Base-by-base conservation (phyloP, 1,140 invertebrate species). In the Lepidurus arcticus region DNA sequence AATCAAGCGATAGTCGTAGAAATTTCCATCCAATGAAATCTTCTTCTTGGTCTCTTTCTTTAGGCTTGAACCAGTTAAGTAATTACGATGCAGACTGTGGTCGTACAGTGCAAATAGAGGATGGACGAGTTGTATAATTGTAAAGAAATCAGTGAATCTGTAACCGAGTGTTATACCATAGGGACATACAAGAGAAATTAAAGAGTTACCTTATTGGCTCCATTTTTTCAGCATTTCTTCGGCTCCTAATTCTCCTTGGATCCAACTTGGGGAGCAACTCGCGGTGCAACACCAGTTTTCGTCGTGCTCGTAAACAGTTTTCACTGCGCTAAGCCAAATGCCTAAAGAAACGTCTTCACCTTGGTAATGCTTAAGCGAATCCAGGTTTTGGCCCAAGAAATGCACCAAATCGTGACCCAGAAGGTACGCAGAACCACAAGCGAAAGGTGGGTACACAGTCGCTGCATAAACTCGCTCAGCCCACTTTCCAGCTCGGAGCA, bases 81-180 rank as follows among this genome's bases (percentile, higher is more conserved):
- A 16, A 65, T n/a, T 65, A 65, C 53, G 16, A n/a, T 21, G 21
- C 21, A 13, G 53, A 16, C 16, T n/a, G 16, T 65, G 8, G 21
- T 21, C 6, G n/a, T 65, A 65, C 53, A 65, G 53, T 65, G 53
- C 53, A 65, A 65, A 65, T 65, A 65, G 53, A 34, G 34, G 3
- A n/a, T 65, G 8, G 21, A 65, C 16, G 53, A 65, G 53, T 65
- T 65, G 53, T 65, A 65, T 21, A 65, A 16, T 65, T 65, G 53
- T 65, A 65, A 21, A 65, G 53, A 65, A 65, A 65, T 65, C 53
- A 65, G 53, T 65, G 13, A 34, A 65, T 65, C 53, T 65, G 53
- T 21, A 65, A 16, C 53, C 53, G 53, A 65, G 16, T 65, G 53
- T 65, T 21, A 65, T 65, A 65, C 5, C 16, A 65, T n/a, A 65